Conservation (phyloP, 2,888 invertebrate species). For the Protophormia terraenovae region DNA sequence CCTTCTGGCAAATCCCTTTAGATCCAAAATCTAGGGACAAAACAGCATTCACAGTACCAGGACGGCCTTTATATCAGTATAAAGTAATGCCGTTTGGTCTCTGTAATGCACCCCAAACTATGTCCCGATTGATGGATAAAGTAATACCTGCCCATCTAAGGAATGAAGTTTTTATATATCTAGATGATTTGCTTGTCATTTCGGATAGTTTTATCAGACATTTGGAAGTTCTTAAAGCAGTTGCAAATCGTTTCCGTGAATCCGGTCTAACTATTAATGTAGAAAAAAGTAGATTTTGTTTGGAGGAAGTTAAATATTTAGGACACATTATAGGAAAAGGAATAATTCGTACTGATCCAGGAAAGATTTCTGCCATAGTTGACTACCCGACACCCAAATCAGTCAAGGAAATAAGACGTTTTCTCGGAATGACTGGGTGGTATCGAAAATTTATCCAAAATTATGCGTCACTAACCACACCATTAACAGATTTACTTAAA, state of each 20-base stretch:
- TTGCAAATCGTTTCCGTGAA: neutral
- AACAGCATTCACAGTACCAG: too few species aligned
- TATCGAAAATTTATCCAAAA: neutral
- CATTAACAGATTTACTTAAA: neutral
- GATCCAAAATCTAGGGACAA: too few species aligned
- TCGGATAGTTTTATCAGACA: neutral
- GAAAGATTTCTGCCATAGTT: neutral
- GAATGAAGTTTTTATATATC: too few species aligned
- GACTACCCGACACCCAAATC: constrained; percentile 18
- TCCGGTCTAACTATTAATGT: neutral
- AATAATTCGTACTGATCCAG: neutral
- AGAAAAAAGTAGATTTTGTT: neutral
- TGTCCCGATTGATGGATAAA: too few species aligned
- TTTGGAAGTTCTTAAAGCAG: too few species aligned
- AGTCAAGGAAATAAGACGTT: constrained; percentile 9
- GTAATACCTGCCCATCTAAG: too few species aligned
- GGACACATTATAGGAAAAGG: neutral
- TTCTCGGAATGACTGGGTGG: neutral
- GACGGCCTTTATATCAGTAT: too few species aligned
- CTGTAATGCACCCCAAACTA: too few species aligned
- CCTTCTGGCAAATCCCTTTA: too few species aligned
- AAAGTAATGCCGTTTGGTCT: too few species aligned
- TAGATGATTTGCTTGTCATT: too few species aligned
- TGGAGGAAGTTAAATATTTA: neutral
- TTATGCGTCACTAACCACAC: neutral